Evolutionary conservation across 2,797 vertebrate genomes (phyloP), one percentile per base, ranked within the genome.

Genomic region (Anguilla obscura): DNA sequence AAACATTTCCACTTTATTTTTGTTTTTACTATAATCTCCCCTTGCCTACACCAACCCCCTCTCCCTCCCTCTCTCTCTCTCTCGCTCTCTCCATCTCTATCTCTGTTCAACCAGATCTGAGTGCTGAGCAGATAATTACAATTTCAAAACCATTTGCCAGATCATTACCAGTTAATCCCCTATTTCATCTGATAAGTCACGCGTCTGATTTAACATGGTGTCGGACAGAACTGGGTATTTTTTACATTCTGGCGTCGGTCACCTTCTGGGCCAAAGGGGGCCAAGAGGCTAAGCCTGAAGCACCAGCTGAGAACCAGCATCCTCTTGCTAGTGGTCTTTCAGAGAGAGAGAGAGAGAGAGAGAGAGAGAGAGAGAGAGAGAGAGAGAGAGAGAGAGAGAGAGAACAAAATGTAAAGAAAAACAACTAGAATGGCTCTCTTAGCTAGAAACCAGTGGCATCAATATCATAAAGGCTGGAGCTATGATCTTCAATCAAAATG

Each of bases 131-230:
- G 90, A 94, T 95, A 93, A 95, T 94, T 95, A 95, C 94, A 94
- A 96, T 95, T 95, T 96, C 94, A 94, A 94, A 95, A 95, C 93
- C 94, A 95, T 96, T 96, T 94, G 94, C 93, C 94, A 95, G 94
- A 95, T 95, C 95, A 95, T 96, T 95, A 95, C 92, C 93, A 91
- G 91, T 91, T 96, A 96, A 96, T 95, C 95, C 94, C 88, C 82
- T 93, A 93, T 94, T 95, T 95, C 93, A 95, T 95, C 94, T 94
- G 92, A 95, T 92, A 94, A 95, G 96, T 95, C 95, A 95, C 94
- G 93, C 92, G 91, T 93, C 95, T 94, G 93, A 94, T 96, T 95
- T 94, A 93, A 92, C 93, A 93, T 84, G 90, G 91, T 92, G 91
- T 89, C 33, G 91, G 91, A 90, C 91, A 89, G 93, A 88, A 89